Evolutionary conservation across 1,140 invertebrate genomes (phyloP).

Genomic region (Zophobas atratus): DNA sequence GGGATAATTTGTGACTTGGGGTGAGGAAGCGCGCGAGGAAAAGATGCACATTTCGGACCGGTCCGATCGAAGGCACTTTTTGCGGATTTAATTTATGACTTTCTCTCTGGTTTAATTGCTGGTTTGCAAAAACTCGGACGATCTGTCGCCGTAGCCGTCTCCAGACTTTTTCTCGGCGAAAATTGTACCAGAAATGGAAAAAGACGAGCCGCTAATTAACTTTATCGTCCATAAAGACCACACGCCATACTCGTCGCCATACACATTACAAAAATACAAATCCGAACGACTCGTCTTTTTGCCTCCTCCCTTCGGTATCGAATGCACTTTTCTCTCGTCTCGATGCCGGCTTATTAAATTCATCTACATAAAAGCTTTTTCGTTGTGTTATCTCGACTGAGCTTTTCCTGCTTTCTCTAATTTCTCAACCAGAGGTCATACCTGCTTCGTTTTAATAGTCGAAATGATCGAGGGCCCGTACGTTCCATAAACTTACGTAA

Average conservation of each 20-base stretch:
- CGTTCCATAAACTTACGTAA: slow-evolving; percentile 3
- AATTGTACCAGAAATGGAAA: not conserved
- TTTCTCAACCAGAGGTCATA: slow-evolving; percentile 14
- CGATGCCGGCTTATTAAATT: slow-evolving; percentile 35
- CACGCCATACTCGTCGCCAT: slow-evolving; percentile 3
- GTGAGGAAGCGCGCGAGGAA: not conserved
- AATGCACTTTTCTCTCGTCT: slow-evolving; percentile 24
- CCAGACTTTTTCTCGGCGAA: not conserved
- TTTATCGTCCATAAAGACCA: not conserved
- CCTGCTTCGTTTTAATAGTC: not conserved
- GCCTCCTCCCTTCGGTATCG: slow-evolving; percentile 2
- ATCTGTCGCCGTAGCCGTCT: not conserved
- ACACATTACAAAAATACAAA: slow-evolving; percentile 2
- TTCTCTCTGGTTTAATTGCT: too few species aligned
- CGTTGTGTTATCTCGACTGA: slow-evolving; percentile 23
- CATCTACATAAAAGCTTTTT: slow-evolving; percentile 40
- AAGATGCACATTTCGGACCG: not conserved
- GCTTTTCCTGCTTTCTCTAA: slow-evolving; percentile 12
- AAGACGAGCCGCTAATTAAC: not conserved
- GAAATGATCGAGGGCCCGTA: not conserved
- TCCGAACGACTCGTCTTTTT: not conserved
- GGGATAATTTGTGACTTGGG: slow-evolving; percentile 24
- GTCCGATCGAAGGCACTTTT: not conserved
- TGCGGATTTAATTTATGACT: too few species aligned
- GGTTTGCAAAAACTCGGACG: too few species aligned